Evolutionary conservation across 2,113 vertebrate genomes (phyloP), one percentile per base, ranked within the genome.

Genomic region (Tricholaema leucomelas): DNA sequence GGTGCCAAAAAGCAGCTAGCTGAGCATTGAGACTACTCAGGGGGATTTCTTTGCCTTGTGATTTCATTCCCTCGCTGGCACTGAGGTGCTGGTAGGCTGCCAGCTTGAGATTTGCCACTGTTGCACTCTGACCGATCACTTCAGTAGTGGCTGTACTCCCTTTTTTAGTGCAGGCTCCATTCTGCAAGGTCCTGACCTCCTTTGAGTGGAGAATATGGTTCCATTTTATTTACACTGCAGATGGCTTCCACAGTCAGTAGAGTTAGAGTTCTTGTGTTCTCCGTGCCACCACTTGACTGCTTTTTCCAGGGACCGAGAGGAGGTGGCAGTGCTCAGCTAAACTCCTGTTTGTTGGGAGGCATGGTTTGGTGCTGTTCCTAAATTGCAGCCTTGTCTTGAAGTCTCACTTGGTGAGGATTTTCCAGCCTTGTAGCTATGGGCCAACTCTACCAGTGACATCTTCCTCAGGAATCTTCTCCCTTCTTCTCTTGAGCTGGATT

Each of bases 1-100:
- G 95, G 94, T 97, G 97, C 97, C 97, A 96, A 97, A 97, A 97
- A 95, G 74, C 96, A 97, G 93, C 67, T 72, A 84, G 81, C 90
- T 92, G 93, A 96, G 92, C 81, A 77, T 80, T 95, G 92, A 77
- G 86, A 79, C 91, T 95, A 96, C 95, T 97, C 87, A 89, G 77
- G 92, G 95, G 94, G 85, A 73, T 89, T 96, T 97, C 92, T 94
- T 95, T 95, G 95, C 89, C 91, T 97, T 95, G 81, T 91, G 75
- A 97, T 96, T 94, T 96, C 91, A 92, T 97, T 94, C 96, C 80
- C 72, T 95, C 70, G 36, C 56, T 74, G 94, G 93, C 87, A 93
- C 75, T 0, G 0, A 63, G 64, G 69, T 90, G 79, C 87, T 91
- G 94, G 64, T 61, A 96, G 78, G 85, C 83, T 96, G 95, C 93